phyloP scores from a whole-genome alignment of 2,888 invertebrate genomes.

The Lomographa bimaculata region DNA sequence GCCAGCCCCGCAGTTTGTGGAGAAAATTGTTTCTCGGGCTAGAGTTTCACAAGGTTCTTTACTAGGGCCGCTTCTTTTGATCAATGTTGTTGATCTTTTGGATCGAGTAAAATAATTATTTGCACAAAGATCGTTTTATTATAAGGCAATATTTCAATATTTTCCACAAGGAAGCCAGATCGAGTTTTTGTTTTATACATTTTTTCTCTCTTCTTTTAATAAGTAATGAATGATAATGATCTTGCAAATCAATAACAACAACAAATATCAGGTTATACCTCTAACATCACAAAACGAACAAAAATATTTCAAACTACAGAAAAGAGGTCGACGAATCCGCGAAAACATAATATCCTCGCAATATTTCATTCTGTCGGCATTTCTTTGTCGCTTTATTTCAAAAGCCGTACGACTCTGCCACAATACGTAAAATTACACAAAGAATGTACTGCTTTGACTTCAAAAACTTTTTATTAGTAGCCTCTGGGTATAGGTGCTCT shows the following conservation, averaged over 20 bases:
- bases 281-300: not conserved
- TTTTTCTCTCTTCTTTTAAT: too few species aligned
- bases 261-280: too few species aligned
- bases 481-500: conserved; percentile 31
- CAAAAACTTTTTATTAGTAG: conserved; percentile 35
- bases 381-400: conserved; percentile 22
- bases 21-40: conserved; percentile 31
- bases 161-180: too few species aligned
- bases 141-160: too few species aligned
- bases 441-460: conserved; percentile 31
- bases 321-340: conserved; percentile 11
- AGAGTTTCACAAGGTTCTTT: conserved; percentile 38
- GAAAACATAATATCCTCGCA: conserved; percentile 11
- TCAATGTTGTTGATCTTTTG: conserved; percentile 1
- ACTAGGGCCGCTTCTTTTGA: conserved; percentile 29
- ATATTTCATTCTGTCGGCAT: conserved; percentile 27
- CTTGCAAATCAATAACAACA: too few species aligned
- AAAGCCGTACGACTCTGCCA: conserved; percentile 20
- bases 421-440: conserved; percentile 31
- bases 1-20: conserved; percentile 43
- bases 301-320: conserved; percentile 3
- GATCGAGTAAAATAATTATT: not conserved
- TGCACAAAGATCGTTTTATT: too few species aligned
- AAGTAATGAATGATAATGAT: too few species aligned
- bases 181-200: too few species aligned